Evolutionary conservation across 2,113 vertebrate species (phyloP).

Genomic region (Platichthys flesus): DNA sequence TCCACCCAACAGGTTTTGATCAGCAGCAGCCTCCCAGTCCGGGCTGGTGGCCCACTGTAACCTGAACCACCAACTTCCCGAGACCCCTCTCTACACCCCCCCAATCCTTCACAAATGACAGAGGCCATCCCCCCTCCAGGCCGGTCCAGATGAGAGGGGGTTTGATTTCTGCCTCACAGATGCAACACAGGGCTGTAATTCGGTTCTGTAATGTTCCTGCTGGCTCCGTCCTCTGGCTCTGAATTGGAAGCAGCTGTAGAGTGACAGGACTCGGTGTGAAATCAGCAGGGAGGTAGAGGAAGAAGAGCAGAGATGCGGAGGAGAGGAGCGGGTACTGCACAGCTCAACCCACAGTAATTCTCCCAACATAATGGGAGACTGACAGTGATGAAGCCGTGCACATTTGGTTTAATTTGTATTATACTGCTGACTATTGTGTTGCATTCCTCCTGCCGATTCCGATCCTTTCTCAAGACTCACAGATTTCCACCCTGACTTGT

Average conservation of each 20-base stretch:
- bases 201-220: conserved; percentile 59
- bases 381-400: conserved; percentile 40
- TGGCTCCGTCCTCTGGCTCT: conserved; percentile 59
- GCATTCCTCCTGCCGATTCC: conserved; percentile 8
- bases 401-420: conserved; percentile 33
- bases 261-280: conserved; percentile 59
- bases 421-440: conserved; percentile 17
- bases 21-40: conserved; percentile 61
- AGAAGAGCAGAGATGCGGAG: conserved; percentile 61
- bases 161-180: conserved; percentile 75
- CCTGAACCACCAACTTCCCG: conserved; percentile 51
- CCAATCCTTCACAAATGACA: not conserved
- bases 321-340: conserved; percentile 44
- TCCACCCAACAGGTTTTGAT: conserved; percentile 61
- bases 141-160: conserved; percentile 64
- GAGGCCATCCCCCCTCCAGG: not conserved
- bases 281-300: conserved; percentile 45
- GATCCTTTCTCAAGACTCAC: conserved; percentile 3
- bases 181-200: conserved; percentile 62
- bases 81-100: conserved; percentile 2
- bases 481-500: not conserved
- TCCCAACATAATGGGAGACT: conserved; percentile 18
- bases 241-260: conserved; percentile 77
- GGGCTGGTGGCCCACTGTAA: conserved; percentile 69
- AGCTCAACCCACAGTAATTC: conserved; percentile 38